These are phyloP conservation scores for Sparus aurata DNA, from an alignment of 2,797 vertebrate species.

Conservation along the genomic window DNA sequence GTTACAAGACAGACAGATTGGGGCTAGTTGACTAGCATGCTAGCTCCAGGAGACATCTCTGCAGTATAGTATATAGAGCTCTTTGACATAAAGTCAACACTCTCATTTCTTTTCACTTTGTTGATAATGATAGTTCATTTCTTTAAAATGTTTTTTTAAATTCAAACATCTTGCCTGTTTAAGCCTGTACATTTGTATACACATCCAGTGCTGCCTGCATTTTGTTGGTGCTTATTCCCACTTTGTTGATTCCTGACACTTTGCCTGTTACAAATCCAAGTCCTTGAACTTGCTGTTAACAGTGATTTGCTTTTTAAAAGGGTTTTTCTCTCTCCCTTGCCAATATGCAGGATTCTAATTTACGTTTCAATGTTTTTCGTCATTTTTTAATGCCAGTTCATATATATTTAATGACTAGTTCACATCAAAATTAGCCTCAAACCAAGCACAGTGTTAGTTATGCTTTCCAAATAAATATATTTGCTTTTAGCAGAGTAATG, in stretches of 20 bases:
- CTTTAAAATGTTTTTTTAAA: too few relatives aligned
- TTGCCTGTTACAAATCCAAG: not conserved
- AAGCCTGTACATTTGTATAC: not conserved
- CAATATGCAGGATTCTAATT: not conserved
- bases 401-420: slow-evolving; percentile 28
- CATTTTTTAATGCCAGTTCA: slow-evolving; percentile 1
- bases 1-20: too few relatives aligned
- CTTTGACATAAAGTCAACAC: too few relatives aligned
- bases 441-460: slow-evolving; percentile 8
- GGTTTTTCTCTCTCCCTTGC: not conserved
- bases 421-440: not conserved
- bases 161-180: too few relatives aligned
- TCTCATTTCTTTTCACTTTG: too few relatives aligned
- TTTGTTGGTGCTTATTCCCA: not conserved
- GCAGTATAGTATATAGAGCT: too few relatives aligned
- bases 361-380: slow-evolving; percentile 11
- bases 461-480: not conserved
- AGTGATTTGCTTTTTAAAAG: not conserved
- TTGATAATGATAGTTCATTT: too few relatives aligned
- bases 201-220: not conserved
- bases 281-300: slow-evolving; percentile 4
- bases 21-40: too few relatives aligned
- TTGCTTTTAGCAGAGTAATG: slow-evolving; percentile 1
- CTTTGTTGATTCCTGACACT: not conserved
- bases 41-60: too few relatives aligned